Base-by-base conservation (phyloP, 2,797 vertebrate genomes). In the Gallirallus australis region DNA sequence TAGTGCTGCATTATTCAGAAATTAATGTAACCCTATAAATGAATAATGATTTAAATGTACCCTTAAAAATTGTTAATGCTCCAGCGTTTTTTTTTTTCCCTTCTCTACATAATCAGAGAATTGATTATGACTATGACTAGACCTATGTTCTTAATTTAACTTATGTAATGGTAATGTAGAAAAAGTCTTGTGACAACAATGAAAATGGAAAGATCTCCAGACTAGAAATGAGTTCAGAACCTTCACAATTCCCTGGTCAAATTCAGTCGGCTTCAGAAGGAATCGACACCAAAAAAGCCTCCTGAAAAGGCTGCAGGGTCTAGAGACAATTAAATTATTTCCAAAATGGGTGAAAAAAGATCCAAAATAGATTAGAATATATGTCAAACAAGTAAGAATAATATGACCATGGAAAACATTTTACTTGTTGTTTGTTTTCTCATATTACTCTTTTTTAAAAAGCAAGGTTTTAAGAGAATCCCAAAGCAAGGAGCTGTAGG, bases 21-120 rank as follows among this genome's bases (percentile, higher is more conserved):
- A 97, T 95, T 96, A 97, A 98, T 97, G 93, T 75, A 96, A 95
- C 80, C 78, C 66, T 78, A 97, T 97, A 97, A 97, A 97, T 97
- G 92, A 97, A 88, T 96, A 97, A 98, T 96, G 96, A 93, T 97
- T 97, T 97, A 96, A 97, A 97, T 96, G 93, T 93, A 94, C 93
- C 96, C 84, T 94, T 93, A 96, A 94, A 96, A 95, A 95, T 76
- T 92, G 72, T 95, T 97, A 97, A 94, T 95, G 94, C 82, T 89
- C 71, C 85, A 96, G 72, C 79, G 86, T 96, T 96, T 96, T 96
- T 96, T 96, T 96, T 96, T 80, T 88, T 53, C 70, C 56, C 56
- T 94, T 57, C 88, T 47, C 66, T 37, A 88, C 64, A 93, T 82
- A 92, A 95, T 97, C 81, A 87, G 53, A 96, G 95, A 95, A 97